Base-by-base conservation (phyloP, 1,140 invertebrate genomes). In the Bombus impatiens region DNA sequence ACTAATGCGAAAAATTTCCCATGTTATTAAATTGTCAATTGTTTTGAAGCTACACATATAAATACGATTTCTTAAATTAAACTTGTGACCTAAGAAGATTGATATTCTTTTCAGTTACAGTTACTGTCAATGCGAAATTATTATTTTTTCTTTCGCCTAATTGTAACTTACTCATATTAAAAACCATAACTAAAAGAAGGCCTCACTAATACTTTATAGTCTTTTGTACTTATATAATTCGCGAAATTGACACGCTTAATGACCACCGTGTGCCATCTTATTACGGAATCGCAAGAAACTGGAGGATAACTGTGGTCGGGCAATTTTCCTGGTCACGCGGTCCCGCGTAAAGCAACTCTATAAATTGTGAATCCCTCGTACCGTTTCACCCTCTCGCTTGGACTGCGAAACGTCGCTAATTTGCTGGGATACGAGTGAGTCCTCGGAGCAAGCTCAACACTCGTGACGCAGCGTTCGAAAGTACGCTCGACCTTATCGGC, bases 401-500 rank as follows among this genome's bases (percentile, higher is more conserved):
- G 32, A 32, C 70, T 22, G 40, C 44, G 78, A 53, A 80, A 71
- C 35, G 28, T 32, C 13, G 47, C 47, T 81, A 81, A 81, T 81
- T 81, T 72, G 15, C 35, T 35, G 67, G 22, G 79, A 70, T 72
- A 35, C 32, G 67, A 25, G n/a, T n/a, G 25, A 8, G 18, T 25
- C 10, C 40, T 81, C 25, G 74, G 74, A 8, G 67, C 47, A 74
- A 77, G 87, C 81, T 59, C 79, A 22, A 18, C 82, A 59, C 59
- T 70, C 28, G 70, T 83, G 89, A 81, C 72, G 57, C 40, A 72
- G 53, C 75, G 88, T 79, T 79, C 47, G 62, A 71, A 44, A 89
- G 42, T 65, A 59, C 44, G 37, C 44, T 76, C 89, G 89, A 90
- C 89, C 88, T 90, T 90, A 90, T 65, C 72, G 40, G 78, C 80